Conservation (phyloP, 1,140 invertebrate genomes). For the Heterodera carotae region DNA sequence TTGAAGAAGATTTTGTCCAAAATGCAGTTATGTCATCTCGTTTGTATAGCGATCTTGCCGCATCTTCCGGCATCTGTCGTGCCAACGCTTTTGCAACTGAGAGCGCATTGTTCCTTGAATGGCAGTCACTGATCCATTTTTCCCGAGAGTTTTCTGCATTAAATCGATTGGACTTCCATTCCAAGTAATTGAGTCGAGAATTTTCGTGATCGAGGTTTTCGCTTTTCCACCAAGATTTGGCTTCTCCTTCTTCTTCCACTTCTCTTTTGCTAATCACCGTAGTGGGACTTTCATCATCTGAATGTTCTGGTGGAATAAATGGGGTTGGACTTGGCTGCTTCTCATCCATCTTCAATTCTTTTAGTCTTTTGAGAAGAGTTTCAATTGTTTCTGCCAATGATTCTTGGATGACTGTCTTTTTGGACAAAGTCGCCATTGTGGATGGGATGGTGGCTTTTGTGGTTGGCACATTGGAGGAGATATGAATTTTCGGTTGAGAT, state of each 20-base stretch:
- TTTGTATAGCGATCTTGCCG: constrained; percentile 9
- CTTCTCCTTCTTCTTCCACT: background rate
- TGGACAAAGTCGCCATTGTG: too few species aligned
- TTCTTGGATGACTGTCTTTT: too few species aligned
- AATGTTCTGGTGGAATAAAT: background rate
- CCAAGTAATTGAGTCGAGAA: background rate
- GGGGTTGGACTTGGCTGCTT: background rate
- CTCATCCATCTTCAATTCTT: background rate
- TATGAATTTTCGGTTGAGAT: background rate
- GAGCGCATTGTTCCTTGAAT: background rate
- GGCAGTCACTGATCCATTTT: background rate
- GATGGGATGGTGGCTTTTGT: too few species aligned
- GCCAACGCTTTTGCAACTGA: constrained; percentile 9
- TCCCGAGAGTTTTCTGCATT: background rate
- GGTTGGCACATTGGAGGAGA: too few species aligned
- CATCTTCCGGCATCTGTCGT: constrained; percentile 1
- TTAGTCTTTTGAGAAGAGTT: background rate
- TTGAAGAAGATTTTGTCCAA: background rate
- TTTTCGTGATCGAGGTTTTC: background rate
- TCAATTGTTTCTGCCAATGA: too few species aligned
- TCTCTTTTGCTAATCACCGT: background rate
- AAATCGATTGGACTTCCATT: background rate
- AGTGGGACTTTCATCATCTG: background rate
- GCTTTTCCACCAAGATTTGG: background rate
- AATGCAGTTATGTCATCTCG: constrained; percentile 8